phyloP scores from a whole-genome alignment of 2,888 invertebrate genomes.

The Drosophila atripex region DNA sequence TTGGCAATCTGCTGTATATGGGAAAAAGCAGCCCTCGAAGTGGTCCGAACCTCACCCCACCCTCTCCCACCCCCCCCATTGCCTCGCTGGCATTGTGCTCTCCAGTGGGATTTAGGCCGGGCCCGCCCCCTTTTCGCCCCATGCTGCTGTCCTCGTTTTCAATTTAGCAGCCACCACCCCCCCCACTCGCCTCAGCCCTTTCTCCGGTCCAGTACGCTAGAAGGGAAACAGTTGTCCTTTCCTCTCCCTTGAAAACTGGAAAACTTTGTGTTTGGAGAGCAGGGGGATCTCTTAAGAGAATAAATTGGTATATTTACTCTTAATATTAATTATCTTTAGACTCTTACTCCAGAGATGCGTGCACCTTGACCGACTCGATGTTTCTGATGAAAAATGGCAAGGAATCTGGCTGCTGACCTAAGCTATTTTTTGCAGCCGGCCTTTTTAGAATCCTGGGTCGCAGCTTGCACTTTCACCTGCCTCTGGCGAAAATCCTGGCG shows the following conservation, averaged over 20 bases:
- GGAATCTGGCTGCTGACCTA: slow-evolving; percentile 13
- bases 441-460: slow-evolving; percentile 31
- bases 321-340: neutral
- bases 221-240: slow-evolving; percentile 9
- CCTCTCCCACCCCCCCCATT: neutral
- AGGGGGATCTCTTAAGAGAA: neutral
- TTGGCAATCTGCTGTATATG: slow-evolving; percentile 35
- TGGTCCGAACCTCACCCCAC: slow-evolving; percentile 9
- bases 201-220: neutral
- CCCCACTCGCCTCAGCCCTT: too few species aligned
- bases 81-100: slow-evolving; percentile 13
- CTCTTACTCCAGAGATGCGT: neutral
- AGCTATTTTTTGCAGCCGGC: slow-evolving; percentile 28
- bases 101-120: slow-evolving; percentile 28
- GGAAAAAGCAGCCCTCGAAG: slow-evolving; percentile 33
- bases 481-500: slow-evolving; percentile 19
- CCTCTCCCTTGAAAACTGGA: neutral
- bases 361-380: slow-evolving; percentile 12
- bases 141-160: slow-evolving; percentile 42
- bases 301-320: neutral
- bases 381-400: slow-evolving; percentile 20
- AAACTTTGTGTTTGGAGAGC: neutral
- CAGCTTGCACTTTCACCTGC: slow-evolving; percentile 32
- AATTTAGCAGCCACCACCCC: slow-evolving; percentile 2
- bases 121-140: slow-evolving; percentile 17